These are phyloP conservation scores for Cranoglanis bouderius DNA, from an alignment of 2,113 vertebrate species.

Conservation along the genomic window DNA sequence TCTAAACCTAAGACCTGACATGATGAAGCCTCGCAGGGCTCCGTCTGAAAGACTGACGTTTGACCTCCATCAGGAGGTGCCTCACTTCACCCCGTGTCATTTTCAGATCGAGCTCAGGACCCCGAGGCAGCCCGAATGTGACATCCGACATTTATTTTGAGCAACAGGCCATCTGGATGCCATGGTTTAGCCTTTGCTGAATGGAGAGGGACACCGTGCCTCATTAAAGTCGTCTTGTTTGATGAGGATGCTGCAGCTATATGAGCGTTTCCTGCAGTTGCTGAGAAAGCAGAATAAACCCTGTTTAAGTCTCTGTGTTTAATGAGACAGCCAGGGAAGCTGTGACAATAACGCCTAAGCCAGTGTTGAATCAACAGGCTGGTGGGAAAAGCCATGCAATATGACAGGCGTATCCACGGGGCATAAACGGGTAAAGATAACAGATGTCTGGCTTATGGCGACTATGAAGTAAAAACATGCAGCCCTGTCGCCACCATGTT, in stretches of 20 bases:
- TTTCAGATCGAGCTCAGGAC: background rate
- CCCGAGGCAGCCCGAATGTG: background rate
- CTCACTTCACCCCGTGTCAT: background rate
- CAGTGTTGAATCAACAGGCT: constrained; percentile 39
- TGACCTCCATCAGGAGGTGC: constrained; percentile 29
- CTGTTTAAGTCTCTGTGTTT: constrained; percentile 49
- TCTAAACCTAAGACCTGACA: constrained; percentile 30
- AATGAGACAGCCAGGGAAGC: constrained; percentile 50
- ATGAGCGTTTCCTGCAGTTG: constrained; percentile 37
- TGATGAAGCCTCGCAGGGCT: constrained; percentile 5
- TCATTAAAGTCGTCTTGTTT: constrained; percentile 51
- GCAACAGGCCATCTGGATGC: constrained; percentile 9
- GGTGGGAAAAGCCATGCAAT: constrained; percentile 24
- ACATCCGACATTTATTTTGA: constrained; percentile 25
- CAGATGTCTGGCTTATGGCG: constrained; percentile 36
- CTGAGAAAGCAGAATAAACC: constrained; percentile 38
- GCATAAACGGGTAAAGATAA: constrained; percentile 29
- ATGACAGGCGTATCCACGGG: constrained; percentile 28
- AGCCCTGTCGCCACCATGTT: background rate
- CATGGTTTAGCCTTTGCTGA: constrained; percentile 10
- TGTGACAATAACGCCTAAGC: constrained; percentile 31
- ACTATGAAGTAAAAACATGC: constrained; percentile 27
- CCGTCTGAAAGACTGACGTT: background rate
- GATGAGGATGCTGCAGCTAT: constrained; percentile 31
- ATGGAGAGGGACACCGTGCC: constrained; percentile 27